Base-by-base conservation (phyloP, 1,140 invertebrate species). In the Battus philenor region DNA sequence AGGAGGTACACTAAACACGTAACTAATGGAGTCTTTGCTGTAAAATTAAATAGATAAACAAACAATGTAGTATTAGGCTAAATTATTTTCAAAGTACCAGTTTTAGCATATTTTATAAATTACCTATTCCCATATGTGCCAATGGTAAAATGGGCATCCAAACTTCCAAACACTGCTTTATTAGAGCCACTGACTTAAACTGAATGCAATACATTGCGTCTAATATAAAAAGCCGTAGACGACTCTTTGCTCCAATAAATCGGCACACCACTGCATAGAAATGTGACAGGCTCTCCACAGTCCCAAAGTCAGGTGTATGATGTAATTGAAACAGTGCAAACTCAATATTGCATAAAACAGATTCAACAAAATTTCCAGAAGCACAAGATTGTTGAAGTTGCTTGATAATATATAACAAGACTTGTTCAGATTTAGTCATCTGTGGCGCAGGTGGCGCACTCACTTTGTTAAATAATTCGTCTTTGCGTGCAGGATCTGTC, bases 151-250 rank as follows among this genome's bases (percentile, higher is more conserved):
- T 57, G 47, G 73, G 64, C 47, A 69, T 74, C 81, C 83, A 86
- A 3, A 78, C 69, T 47, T 81, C 67, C 13, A 87, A 43, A 44
- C 76, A 80, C 30, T 78, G 70, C 34, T 68, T 80, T 4, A 87
- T 67, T 1, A 86, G 39, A 8, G 72, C 53, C 1, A 78, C 51
- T 2, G 80, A 61, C 53, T 78, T 86, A 41, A 62, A 84, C 16
- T 76, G 68, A 9, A 85, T 57, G 45, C 81, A 86, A 45, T 87
- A 87, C 73, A 87, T 77, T 2, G 81, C 83, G 57, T 86, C 79
- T 45, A 86, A 47, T 16, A 86, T 63, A 41, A 87, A 86, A 0
- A 76, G 30, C 20, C 73, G 65, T 4, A 87, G 54, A 8, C 72
- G 68, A 29, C 62, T 72, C 44, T 70, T 78, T 17, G 67, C 53